Evolutionary conservation across 1,140 invertebrate species (phyloP).

Genomic region (Aphis gossypii): DNA sequence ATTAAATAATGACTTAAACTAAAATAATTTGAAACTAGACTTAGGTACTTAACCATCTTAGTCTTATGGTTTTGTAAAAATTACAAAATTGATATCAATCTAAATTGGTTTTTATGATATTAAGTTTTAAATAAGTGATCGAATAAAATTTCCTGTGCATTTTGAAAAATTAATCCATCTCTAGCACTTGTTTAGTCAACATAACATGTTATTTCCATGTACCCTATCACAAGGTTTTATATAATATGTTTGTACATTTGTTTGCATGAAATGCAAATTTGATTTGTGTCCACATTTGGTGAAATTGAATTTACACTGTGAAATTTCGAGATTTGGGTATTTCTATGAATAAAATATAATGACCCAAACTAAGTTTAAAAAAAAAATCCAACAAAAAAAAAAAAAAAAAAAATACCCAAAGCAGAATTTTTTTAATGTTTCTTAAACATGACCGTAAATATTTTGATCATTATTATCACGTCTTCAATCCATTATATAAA

Average conservation of each 20-base stretch:
- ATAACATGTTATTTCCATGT: background rate
- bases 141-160: background rate
- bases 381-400: background rate
- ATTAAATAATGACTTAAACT: background rate
- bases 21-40: background rate
- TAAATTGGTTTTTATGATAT: background rate
- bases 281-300: conserved; percentile 25
- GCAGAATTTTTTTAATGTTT: background rate
- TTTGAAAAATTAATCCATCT: background rate
- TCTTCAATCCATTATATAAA: background rate
- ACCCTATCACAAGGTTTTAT: conserved; percentile 20
- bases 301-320: conserved; percentile 44
- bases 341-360: conserved; percentile 50
- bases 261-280: conserved; percentile 49
- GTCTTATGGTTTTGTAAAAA: background rate
- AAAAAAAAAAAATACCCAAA: background rate
- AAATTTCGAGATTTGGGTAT: conserved; percentile 7
- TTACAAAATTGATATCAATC: background rate
- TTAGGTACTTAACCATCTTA: background rate
- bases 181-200: background rate
- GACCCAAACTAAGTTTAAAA: conserved; percentile 13
- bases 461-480: conserved; percentile 13
- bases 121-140: too few relatives aligned
- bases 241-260: background rate
- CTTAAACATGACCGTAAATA: background rate